Base-by-base conservation (phyloP, 1,140 invertebrate genomes). In the Microplitis demolitor region DNA sequence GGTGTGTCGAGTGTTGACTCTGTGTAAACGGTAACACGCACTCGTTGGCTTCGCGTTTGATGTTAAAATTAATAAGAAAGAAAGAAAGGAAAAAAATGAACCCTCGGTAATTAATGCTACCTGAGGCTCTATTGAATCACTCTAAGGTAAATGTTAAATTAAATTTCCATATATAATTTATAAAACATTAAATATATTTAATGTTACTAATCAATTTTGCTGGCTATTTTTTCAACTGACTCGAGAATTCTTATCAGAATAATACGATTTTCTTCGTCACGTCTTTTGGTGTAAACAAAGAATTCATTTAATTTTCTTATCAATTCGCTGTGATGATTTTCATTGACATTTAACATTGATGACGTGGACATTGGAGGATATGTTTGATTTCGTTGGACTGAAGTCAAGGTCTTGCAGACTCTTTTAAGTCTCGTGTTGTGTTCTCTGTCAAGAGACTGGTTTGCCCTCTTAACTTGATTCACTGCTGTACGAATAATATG, bases 251-350 rank as follows among this genome's bases (percentile, higher is more conserved):
- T 74, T 35, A 77, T 31, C 71, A 82, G 78, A 56, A 82, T 78
- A 8, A 62, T 66, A 64, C 77, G 72, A 56, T 81, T 80, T 66
- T 82, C 80, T 62, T 79, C 80, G 54, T 82, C 81, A 3, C 81
- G 62, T 50, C 63, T 61, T 68, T 78, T 82, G 0, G 77, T 76
- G 66, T 82, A 82, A 14, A 79, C 77, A 14, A 82, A 60, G 56
- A 81, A 79, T 70, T 82, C 77, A 45, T 75, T 77, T 24, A 82
- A 64, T 72, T 75, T 72, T 14, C 69, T 72, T 64, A 78, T 74
- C 35, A 74, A 72, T n/a, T 71, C 39, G 4, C 66, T 66, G 31
- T 62, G 68, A 16, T 35, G 31, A 70, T 62, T 73, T 61, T 72
- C 56, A 50, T 33, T 16, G 39, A 60, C 33, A 37, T 72, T 62